Evolutionary conservation across 1,140 invertebrate genomes (phyloP).

Genomic region (Cardiocondyla obscurior): DNA sequence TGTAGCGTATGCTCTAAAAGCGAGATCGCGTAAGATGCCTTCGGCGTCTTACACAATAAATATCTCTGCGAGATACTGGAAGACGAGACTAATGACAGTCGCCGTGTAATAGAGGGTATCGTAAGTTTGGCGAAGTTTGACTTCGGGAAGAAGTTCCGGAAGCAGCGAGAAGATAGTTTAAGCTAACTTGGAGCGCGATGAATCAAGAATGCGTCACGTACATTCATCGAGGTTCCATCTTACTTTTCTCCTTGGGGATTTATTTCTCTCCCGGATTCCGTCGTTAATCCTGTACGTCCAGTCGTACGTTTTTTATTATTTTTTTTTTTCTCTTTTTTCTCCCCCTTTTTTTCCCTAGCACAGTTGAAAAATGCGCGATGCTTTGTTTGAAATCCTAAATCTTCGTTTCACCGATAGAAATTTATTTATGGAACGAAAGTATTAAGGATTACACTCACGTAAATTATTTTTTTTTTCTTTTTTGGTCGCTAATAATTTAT

Average conservation of each 20-base stretch:
- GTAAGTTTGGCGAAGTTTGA: constrained; percentile 56
- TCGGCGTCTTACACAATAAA: constrained; percentile 24
- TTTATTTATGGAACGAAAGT: constrained; percentile 1
- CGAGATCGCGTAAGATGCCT: too few relatives aligned
- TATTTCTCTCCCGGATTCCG: constrained; percentile 44
- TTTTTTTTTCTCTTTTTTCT: too few relatives aligned
- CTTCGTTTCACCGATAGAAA: neutral
- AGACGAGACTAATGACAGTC: constrained; percentile 64
- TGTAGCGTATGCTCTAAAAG: too few relatives aligned
- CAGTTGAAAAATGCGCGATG: constrained; percentile 9
- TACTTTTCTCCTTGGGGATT: constrained; percentile 47
- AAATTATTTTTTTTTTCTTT: neutral
- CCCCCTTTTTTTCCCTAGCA: constrained; percentile 10
- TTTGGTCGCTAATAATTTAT: neutral
- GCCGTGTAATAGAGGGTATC: constrained; percentile 57
- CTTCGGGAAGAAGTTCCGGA: constrained; percentile 57
- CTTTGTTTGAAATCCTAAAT: constrained; percentile 26
- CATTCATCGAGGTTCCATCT: constrained; percentile 56
- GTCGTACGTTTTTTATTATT: neutral
- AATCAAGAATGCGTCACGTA: constrained; percentile 68
- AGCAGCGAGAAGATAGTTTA: constrained; percentile 45
- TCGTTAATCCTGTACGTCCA: constrained; percentile 50
- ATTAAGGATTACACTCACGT: neutral
- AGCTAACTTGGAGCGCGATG: constrained; percentile 58
- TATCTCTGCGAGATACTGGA: constrained; percentile 24